Evolutionary conservation across 2,888 invertebrate genomes (phyloP), one percentile per base, ranked within the genome.

Genomic region (Aphelenchoides bicaudatus): DNA sequence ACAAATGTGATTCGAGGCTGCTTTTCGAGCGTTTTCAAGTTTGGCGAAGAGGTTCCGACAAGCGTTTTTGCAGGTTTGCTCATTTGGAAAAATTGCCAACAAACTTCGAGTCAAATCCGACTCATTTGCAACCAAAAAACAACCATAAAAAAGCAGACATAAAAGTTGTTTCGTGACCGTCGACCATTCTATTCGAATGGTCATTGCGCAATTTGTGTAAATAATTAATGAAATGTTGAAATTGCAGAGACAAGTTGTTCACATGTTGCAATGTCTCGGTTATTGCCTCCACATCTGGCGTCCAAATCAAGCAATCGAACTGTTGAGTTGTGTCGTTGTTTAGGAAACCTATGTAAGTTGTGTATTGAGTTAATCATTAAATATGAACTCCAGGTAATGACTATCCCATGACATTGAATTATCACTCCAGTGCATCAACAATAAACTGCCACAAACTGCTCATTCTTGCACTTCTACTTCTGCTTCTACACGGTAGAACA

Each of bases 1-100:
- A 78, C 74, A 59, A 77, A 78, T 46, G 73, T 77, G 38, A 77
- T 77, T 51, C 71, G 77, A 3, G 77, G 77, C 13, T 77, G 77
- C 51, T 74, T 76, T 51, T 69, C 74, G 8, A 66, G 71, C 16
- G 77, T 77, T 39, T 77, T 77, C 63, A 72, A 73, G 50, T 65
- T 71, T 52, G 73, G 71, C 38, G 60, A 66, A n/a, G n/a, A n/a
- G 39, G 58, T 59, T n/a, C 67, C 67, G 13, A 37, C 37, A 13
- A 51, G 19, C 16, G 39, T 10, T 30, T 19, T 34, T 8, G 52
- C 52, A 51, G 52, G 52, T 51, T n/a, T 8, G 52, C n/a, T 21
- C 49, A 34, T 37, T 37, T 1, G 38, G 37, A 46, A 16, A 2
- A 49, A 16, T 46, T 2, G 23, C 47, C 38, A 1, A 16, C 19